These are phyloP conservation scores for Calameuta pallipes DNA, from an alignment of 2,888 invertebrate species.

Conservation along the genomic window DNA sequence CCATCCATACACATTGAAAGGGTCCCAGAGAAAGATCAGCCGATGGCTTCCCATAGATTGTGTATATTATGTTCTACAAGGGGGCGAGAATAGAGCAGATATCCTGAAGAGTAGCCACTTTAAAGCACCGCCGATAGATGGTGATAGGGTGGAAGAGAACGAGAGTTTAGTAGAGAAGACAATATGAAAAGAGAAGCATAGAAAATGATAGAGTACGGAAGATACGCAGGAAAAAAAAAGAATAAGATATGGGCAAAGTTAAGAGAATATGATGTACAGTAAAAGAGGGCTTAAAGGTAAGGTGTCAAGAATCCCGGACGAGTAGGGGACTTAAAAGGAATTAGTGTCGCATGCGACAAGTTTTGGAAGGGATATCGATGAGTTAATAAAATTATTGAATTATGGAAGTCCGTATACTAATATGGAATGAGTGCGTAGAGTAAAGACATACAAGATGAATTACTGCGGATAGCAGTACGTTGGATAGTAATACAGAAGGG, in stretches of 20 bases:
- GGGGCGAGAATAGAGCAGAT: background rate
- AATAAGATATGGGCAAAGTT: background rate
- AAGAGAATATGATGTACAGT: background rate
- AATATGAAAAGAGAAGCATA: background rate
- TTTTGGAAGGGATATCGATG: slow-evolving; percentile 16
- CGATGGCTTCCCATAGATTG: background rate
- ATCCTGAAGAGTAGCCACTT: background rate
- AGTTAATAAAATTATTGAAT: slow-evolving; percentile 29
- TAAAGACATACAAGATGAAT: slow-evolving; percentile 6
- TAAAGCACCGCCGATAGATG: background rate
- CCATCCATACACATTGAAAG: background rate
- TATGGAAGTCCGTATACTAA: slow-evolving; percentile 6
- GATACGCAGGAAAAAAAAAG: background rate
- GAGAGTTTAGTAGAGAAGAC: background rate
- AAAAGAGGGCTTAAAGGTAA: background rate
- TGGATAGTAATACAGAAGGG: slow-evolving; percentile 20
- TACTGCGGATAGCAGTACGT: slow-evolving; percentile 11
- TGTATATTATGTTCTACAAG: background rate
- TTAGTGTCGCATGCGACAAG: slow-evolving; percentile 1
- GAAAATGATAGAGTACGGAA: background rate
- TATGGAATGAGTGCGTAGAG: background rate
- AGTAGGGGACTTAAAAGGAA: background rate
- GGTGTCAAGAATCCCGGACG: too few species aligned
- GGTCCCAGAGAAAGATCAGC: background rate
- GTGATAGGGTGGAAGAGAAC: background rate